Percentiles rank a stretch among this genome's conserved stretches.
These are phyloP conservation scores for Lepilemur ruficaudatus DNA, from an alignment of 2,797 vertebrate species.

Conservation along the genomic window DNA sequence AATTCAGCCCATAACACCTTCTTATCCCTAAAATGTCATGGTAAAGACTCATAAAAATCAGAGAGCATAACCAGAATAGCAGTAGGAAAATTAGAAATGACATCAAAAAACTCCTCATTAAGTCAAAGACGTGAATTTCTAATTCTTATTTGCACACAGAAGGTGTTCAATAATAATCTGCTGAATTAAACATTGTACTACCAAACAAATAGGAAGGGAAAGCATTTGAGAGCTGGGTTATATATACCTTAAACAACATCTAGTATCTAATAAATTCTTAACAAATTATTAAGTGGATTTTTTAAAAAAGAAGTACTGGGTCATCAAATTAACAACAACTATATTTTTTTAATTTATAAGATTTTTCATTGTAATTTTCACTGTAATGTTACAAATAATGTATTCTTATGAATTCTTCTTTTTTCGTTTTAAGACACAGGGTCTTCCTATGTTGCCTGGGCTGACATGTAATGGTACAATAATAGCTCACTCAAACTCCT, in stretches of 20 bases:
- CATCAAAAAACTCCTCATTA: background rate
- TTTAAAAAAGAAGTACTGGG: background rate
- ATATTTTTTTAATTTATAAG: background rate
- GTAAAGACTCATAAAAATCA: background rate
- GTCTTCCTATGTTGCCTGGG: too few species aligned
- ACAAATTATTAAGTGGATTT: background rate
- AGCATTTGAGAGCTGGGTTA: background rate
- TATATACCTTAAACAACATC: background rate
- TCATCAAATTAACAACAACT: background rate
- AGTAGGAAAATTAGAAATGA: background rate
- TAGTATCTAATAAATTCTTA: background rate
- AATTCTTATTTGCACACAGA: background rate
- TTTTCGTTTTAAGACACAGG: too few species aligned
- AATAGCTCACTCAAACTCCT: too few species aligned
- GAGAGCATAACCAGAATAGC: background rate
- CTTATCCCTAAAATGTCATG: background rate
- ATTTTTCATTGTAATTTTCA: background rate
- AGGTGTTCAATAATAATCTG: background rate
- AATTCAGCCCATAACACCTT: background rate
- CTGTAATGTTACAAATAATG: background rate
- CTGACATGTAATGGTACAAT: too few species aligned
- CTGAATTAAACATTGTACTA: background rate
- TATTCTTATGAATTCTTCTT: background rate
- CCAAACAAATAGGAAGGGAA: background rate
- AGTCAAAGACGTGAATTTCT: background rate